Conservation (phyloP, 2,888 invertebrate genomes). For the Orgyia antiqua region DNA sequence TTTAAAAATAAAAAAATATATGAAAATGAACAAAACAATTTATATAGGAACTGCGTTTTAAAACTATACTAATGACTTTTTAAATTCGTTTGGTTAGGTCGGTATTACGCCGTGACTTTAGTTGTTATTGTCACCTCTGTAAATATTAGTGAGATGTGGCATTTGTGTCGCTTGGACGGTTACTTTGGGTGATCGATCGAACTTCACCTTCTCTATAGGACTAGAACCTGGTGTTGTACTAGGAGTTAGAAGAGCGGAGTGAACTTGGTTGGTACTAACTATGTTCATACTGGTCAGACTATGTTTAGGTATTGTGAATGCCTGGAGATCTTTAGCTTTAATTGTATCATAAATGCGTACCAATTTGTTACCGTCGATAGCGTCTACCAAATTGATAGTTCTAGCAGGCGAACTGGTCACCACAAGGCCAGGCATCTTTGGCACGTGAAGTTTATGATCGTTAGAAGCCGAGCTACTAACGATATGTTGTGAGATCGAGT, state of each 20-base stretch:
- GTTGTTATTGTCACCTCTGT: neutral
- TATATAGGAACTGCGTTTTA: slow-evolving; percentile 57
- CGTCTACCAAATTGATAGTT: slow-evolving; percentile 39
- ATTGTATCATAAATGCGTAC: slow-evolving; percentile 66
- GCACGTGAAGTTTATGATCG: slow-evolving; percentile 27
- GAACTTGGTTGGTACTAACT: slow-evolving; percentile 34
- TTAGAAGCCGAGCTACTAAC: slow-evolving; percentile 26
- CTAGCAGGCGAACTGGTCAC: slow-evolving; percentile 62
- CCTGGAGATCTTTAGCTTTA: slow-evolving; percentile 53
- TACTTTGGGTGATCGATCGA: slow-evolving; percentile 50
- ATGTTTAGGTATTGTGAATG: slow-evolving; percentile 65
- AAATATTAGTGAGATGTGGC: slow-evolving; percentile 25
- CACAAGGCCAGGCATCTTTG: slow-evolving; percentile 52
- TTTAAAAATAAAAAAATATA: no score
- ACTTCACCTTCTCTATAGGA: slow-evolving; percentile 46
- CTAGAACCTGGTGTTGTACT: slow-evolving; percentile 64
- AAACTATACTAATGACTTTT: slow-evolving; percentile 50
- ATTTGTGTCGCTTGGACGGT: slow-evolving; percentile 44
- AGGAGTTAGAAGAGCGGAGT: slow-evolving; percentile 66
- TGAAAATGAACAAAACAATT: no score
- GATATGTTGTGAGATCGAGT: slow-evolving; percentile 70
- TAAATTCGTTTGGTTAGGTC: slow-evolving; percentile 46
- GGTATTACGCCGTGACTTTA: slow-evolving; percentile 5
- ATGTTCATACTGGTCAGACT: slow-evolving; percentile 47
- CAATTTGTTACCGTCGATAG: slow-evolving; percentile 52